These are phyloP conservation scores for Lutraria lutraria DNA, from an alignment of 2,888 invertebrate species.

Conservation along the genomic window DNA sequence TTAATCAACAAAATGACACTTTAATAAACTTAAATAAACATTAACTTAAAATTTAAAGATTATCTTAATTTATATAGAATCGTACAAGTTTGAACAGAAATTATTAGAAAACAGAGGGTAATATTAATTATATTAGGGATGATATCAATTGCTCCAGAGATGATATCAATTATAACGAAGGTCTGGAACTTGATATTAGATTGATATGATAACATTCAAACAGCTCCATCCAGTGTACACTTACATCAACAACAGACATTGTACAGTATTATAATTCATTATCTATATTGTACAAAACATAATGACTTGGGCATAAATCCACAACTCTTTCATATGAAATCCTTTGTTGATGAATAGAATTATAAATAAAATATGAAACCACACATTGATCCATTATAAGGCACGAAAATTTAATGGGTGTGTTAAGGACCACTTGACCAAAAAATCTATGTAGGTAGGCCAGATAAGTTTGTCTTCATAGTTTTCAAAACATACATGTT, in stretches of 20 bases:
- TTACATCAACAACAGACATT: neutral
- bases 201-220: slow-evolving; percentile 16
- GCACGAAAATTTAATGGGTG: no score
- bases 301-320: neutral
- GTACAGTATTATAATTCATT: neutral
- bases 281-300: neutral
- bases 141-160: no score
- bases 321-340: neutral
- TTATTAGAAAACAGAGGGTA: neutral
- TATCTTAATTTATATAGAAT: neutral
- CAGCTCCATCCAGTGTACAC: neutral
- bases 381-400: no score
- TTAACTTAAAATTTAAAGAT: no score
- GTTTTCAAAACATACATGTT: no score
- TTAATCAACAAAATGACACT: slow-evolving; percentile 9
- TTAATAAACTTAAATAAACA: no score
- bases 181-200: neutral
- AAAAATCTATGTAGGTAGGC: no score
- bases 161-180: neutral
- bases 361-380: neutral
- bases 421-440: no score
- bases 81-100: neutral
- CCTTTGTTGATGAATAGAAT: neutral
- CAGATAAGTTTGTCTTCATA: no score
- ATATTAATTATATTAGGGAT: neutral